Evolutionary conservation across 2,113 vertebrate genomes (phyloP).

Genomic region (Propithecus coquereli): DNA sequence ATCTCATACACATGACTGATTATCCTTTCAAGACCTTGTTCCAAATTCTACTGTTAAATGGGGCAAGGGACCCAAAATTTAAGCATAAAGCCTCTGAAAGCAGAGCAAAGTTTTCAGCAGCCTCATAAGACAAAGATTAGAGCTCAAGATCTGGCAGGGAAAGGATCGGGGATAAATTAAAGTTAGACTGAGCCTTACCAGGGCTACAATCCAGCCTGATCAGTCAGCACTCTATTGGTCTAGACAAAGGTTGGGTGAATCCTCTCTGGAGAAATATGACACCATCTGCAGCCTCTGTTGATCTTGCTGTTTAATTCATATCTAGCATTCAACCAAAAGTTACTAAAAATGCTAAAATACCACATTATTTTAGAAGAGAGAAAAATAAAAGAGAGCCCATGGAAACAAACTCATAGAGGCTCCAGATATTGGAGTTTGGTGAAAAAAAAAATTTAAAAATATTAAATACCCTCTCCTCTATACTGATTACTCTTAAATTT

Average conservation of each 20-base stretch:
- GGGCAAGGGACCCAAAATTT: neutral
- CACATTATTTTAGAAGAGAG: neutral
- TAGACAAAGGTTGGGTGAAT: neutral
- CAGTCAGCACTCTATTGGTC: neutral
- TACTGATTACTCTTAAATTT: neutral
- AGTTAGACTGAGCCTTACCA: neutral
- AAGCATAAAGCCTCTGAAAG: neutral
- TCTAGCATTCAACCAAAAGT: neutral
- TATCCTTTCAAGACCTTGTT: neutral
- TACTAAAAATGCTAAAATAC: neutral
- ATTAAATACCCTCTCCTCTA: neutral
- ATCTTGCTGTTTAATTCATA: neutral
- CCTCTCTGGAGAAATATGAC: neutral
- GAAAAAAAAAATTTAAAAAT: neutral
- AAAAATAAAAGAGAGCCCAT: neutral
- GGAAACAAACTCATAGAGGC: neutral
- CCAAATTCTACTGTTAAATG: neutral
- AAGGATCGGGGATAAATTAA: neutral
- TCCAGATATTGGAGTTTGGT: neutral
- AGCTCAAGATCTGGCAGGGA: neutral
- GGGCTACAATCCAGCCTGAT: neutral
- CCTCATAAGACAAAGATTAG: neutral
- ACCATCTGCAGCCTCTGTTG: neutral
- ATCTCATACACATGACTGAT: neutral
- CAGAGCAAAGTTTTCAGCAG: neutral